Conservation (phyloP, 2,888 invertebrate species). For the Phyto melanocephala region DNA sequence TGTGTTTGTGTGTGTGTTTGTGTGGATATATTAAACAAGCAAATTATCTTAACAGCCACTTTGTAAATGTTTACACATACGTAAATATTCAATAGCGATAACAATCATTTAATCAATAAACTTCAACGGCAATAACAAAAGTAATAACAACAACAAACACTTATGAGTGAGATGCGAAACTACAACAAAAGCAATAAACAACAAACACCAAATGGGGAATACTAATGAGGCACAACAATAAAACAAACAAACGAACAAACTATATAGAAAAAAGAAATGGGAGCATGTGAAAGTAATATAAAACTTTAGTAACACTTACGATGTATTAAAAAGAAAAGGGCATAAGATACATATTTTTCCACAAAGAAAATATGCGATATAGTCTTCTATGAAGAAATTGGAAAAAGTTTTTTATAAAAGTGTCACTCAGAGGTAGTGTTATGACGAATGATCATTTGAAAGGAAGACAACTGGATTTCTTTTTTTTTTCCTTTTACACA, state of each 20-base stretch:
- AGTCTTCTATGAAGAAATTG: too few species aligned
- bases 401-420: too few species aligned
- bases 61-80: slow-evolving; percentile 51
- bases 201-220: slow-evolving; percentile 20
- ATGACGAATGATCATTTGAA: too few species aligned
- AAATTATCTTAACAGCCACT: slow-evolving; percentile 62
- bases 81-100: slow-evolving; percentile 60
- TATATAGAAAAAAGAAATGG: not conserved
- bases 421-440: too few species aligned
- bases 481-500: too few species aligned
- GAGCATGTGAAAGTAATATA: not conserved
- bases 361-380: too few species aligned
- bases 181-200: slow-evolving; percentile 1
- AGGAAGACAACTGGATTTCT: too few species aligned
- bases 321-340: not conserved
- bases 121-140: slow-evolving; percentile 23
- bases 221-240: slow-evolving; percentile 41
- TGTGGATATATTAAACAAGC: slow-evolving; percentile 28
- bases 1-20: not conserved
- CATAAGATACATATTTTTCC: not conserved
- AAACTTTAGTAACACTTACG: not conserved
- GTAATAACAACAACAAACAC: not conserved
- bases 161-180: not conserved
- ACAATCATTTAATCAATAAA: slow-evolving; percentile 64
- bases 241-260: not conserved